Evolutionary conservation across 1,140 invertebrate species (phyloP).

Genomic region (Drosophila fuyamai): DNA sequence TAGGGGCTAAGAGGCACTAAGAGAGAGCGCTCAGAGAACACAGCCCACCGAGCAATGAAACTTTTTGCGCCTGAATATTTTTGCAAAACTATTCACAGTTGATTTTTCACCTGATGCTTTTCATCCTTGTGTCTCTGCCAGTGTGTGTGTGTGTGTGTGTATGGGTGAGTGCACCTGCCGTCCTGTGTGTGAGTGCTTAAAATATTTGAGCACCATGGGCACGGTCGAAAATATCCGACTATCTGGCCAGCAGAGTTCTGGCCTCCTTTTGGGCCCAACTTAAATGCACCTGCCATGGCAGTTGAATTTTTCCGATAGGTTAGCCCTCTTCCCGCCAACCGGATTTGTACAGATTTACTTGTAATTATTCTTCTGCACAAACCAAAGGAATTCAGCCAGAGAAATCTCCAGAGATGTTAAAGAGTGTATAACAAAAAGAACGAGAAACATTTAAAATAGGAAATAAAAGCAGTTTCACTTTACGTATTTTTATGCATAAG

Average conservation of each 20-base stretch:
- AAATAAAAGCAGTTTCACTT: too few species aligned
- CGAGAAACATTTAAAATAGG: neutral
- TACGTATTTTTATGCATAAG: neutral
- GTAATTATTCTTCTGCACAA: neutral
- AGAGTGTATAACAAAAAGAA: neutral
- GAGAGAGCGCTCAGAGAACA: slow-evolving; percentile 32
- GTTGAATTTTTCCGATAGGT: slow-evolving; percentile 4
- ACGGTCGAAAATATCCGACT: slow-evolving; percentile 38
- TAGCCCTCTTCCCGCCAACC: neutral
- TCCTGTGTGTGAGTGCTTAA: slow-evolving; percentile 61
- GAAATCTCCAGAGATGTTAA: neutral
- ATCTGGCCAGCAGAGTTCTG: slow-evolving; percentile 31
- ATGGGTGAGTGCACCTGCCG: slow-evolving; percentile 18
- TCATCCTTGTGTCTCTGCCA: slow-evolving; percentile 31
- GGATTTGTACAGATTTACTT: slow-evolving; percentile 14
- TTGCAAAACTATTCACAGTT: slow-evolving; percentile 81
- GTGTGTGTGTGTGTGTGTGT: slow-evolving; percentile 9
- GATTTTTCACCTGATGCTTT: slow-evolving; percentile 83
- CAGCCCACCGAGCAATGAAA: slow-evolving; percentile 66
- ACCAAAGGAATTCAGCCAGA: neutral
- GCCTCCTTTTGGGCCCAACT: slow-evolving; percentile 49
- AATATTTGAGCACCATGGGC: slow-evolving; percentile 68
- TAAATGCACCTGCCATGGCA: slow-evolving; percentile 41
- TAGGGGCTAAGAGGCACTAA: slow-evolving; percentile 3
- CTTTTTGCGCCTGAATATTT: slow-evolving; percentile 81